phyloP scores from a whole-genome alignment of 2,797 vertebrate genomes.

The Hybognathus amarus region DNA sequence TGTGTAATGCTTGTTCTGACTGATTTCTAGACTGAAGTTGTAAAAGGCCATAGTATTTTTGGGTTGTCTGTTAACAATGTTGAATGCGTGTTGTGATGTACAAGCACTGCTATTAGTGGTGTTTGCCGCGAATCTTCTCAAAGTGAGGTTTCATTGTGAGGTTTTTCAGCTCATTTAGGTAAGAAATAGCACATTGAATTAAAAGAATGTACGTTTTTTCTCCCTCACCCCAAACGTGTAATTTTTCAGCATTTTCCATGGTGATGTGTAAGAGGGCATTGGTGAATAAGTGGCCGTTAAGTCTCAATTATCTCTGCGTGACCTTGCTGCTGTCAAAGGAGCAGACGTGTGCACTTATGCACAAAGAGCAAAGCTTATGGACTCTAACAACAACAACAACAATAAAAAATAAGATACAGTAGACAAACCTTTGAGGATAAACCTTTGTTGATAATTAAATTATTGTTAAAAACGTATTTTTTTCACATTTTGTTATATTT shows the following conservation, averaged over 20 bases:
- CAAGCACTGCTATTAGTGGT: background rate
- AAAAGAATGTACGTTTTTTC: conserved; percentile 17
- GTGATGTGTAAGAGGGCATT: conserved; percentile 50
- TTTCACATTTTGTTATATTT: no score
- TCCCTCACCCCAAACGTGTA: background rate
- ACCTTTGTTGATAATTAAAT: background rate
- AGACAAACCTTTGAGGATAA: background rate
- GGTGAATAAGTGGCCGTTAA: conserved; percentile 46
- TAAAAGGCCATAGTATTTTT: background rate
- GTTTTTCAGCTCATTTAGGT: background rate
- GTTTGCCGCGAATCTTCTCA: background rate
- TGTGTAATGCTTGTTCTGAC: background rate
- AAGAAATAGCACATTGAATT: conserved; percentile 14
- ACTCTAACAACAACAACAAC: no score
- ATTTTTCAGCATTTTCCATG: conserved; percentile 51
- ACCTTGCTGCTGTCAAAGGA: conserved; percentile 39
- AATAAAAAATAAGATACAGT: background rate
- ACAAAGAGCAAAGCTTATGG: background rate
- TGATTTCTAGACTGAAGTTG: background rate
- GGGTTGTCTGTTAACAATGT: background rate
- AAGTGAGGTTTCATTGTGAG: background rate
- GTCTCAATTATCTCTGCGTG: conserved; percentile 52
- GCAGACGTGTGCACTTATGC: conserved; percentile 14
- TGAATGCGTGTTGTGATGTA: background rate
- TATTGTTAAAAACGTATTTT: background rate